Base-by-base conservation (phyloP, 2,113 vertebrate species). In the Elephantulus edwardii region DNA sequence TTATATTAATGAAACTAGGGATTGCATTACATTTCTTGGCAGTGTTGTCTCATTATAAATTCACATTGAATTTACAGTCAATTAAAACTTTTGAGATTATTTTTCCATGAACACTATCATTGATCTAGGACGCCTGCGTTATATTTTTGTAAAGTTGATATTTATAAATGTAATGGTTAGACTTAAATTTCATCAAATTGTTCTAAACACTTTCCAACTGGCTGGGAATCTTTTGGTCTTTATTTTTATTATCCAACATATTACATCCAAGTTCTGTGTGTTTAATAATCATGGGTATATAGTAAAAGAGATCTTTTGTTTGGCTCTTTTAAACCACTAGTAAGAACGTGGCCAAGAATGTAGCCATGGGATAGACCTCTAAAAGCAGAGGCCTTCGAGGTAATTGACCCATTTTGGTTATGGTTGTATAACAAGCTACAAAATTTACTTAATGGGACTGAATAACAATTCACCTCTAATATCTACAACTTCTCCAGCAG, bases 11-110 rank as follows among this genome's bases (percentile, higher is more conserved):
- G 48, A 74, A 83, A 80, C 83, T 79, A 85, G 89, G 91, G 86
- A 75, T 70, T 90, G n/a, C 58, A 77, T 83, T 70, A 88, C 50
- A 91, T 81, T 78, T 90, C 56, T 82, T 78, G 70, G 46, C 50
- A 94, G 82, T 52, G 2, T 35, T 83, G 11, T 38, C 48, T 84
- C 48, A 77, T 60, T 92, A 77, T 50, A 93, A 90, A 17, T 78
- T 72, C 52, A 88, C 80, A 88, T n/a, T 88, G 50, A 94, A 85
- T 4, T 62, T 75, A 9, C 3, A 88, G 62, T 83, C 83, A 88
- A 79, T 86, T 91, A 93, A 94, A 94, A 81, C 8, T 64, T 87
- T 74, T 79, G 56, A 52, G 44, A 85, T 88, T 88, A 46, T 79
- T 88, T 86, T 79, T 30, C 35, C 46, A 88, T 17, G 42, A 68